Evolutionary conservation across 2,113 vertebrate genomes (phyloP).

Genomic region (Kryptolebias marmoratus): DNA sequence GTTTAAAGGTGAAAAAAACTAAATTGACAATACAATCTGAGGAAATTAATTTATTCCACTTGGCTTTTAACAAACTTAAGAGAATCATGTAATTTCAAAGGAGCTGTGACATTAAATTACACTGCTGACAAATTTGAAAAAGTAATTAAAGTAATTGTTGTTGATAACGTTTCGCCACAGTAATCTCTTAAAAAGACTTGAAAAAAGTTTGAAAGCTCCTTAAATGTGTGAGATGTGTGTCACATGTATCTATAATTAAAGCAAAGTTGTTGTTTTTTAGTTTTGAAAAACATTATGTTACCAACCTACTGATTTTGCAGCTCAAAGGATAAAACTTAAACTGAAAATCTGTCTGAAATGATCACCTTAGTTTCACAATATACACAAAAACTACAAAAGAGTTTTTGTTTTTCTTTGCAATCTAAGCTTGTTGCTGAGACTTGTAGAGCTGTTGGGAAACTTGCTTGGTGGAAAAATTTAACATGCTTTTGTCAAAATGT

Average conservation of each 20-base stretch:
- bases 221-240: neutral
- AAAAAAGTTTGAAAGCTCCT: neutral
- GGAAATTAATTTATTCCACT: too few species aligned
- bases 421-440: neutral
- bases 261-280: slow-evolving; percentile 3
- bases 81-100: neutral
- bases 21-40: too few species aligned
- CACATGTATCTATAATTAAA: neutral
- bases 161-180: neutral
- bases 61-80: neutral
- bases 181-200: neutral
- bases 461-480: neutral
- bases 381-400: neutral
- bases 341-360: slow-evolving; percentile 1
- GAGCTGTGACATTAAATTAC: neutral
- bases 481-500: neutral
- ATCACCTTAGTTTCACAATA: slow-evolving; percentile 1
- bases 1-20: neutral
- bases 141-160: neutral
- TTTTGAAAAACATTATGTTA: neutral
- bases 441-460: neutral
- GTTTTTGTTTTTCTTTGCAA: neutral
- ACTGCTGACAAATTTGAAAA: neutral
- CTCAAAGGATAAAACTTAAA: slow-evolving; percentile 7
- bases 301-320: slow-evolving; percentile 18